A percentile compares a stretch with the other conserved stretches of the same genome.
These are phyloP conservation scores for Gadopsis bispinosus DNA, from an alignment of 2,797 vertebrate genomes.

Conservation along the genomic window DNA sequence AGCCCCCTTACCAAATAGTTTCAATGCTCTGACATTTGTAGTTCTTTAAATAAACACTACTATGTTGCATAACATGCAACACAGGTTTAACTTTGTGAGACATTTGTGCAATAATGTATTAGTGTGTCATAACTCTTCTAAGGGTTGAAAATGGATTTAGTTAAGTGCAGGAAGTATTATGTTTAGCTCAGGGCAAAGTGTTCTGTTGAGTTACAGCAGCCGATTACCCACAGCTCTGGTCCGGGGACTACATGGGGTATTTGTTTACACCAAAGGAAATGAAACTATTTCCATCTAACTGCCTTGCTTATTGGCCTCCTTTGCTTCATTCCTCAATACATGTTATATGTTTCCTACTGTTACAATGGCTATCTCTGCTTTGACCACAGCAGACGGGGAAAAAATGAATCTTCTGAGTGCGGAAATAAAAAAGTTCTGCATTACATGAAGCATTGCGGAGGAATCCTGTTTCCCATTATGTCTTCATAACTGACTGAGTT, in stretches of 20 bases:
- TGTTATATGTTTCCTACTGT: constrained; percentile 70
- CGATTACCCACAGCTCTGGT: constrained; percentile 80
- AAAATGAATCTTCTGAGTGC: constrained; percentile 8
- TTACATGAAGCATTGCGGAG: constrained; percentile 66
- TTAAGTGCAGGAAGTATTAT: constrained; percentile 86
- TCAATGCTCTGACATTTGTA: not conserved
- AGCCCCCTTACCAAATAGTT: not conserved
- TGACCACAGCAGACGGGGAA: constrained; percentile 57
- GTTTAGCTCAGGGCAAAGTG: constrained; percentile 81
- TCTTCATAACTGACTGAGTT: constrained; percentile 78
- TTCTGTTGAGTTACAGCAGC: constrained; percentile 82
- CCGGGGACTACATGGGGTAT: constrained; percentile 76
- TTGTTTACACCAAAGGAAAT: constrained; percentile 85
- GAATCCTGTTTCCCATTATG: constrained; percentile 82
- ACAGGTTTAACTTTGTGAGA: constrained; percentile 57
- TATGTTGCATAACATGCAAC: constrained; percentile 36
- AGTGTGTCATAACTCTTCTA: constrained; percentile 72
- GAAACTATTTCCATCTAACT: constrained; percentile 82
- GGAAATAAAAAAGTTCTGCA: constrained; percentile 73
- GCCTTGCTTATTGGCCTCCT: constrained; percentile 74
- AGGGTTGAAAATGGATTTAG: constrained; percentile 82
- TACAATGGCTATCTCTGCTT: constrained; percentile 65
- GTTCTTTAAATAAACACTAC: constrained; percentile 23
- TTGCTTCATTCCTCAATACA: constrained; percentile 68
- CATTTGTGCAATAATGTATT: constrained; percentile 58